phyloP scores from a whole-genome alignment of 2,797 vertebrate species.

The Odontamblyopus rebecca region DNA sequence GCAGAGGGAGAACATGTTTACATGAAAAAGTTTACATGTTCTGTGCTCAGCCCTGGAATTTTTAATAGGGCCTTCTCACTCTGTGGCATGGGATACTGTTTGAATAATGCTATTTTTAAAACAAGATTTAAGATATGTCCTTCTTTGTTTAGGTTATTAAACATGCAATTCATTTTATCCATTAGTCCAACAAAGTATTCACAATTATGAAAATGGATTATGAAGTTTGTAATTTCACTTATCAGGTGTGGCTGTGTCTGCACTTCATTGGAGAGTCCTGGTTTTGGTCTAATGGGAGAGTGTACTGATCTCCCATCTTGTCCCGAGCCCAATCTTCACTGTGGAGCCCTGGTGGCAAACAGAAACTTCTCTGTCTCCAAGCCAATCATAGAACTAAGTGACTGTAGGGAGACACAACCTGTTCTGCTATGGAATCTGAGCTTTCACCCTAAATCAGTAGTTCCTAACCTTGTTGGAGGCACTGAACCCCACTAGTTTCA shows the following conservation, averaged over 20 bases:
- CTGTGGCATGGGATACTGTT: too few relatives aligned
- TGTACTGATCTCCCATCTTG: neutral
- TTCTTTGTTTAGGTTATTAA: too few relatives aligned
- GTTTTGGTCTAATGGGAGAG: slow-evolving; percentile 1
- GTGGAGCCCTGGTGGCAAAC: slow-evolving; percentile 4
- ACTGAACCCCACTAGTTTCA: too few relatives aligned
- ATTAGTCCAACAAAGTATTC: too few relatives aligned
- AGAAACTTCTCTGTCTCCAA: neutral
- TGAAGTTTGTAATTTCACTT: neutral
- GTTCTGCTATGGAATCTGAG: neutral
- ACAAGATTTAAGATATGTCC: too few relatives aligned
- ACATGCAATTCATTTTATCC: too few relatives aligned
- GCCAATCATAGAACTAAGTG: neutral
- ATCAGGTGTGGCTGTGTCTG: neutral
- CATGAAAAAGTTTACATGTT: too few relatives aligned
- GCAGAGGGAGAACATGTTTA: too few relatives aligned
- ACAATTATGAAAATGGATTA: neutral
- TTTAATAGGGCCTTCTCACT: too few relatives aligned
- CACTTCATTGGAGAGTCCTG: neutral
- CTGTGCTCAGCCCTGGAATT: too few relatives aligned
- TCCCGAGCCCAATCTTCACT: neutral
- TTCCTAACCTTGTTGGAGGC: too few relatives aligned
- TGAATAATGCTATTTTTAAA: too few relatives aligned
- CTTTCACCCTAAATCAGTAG: neutral
- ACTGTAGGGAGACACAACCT: neutral